Base-by-base conservation (phyloP, 2,113 vertebrate genomes). In the Salvelinus sp. region DNA sequence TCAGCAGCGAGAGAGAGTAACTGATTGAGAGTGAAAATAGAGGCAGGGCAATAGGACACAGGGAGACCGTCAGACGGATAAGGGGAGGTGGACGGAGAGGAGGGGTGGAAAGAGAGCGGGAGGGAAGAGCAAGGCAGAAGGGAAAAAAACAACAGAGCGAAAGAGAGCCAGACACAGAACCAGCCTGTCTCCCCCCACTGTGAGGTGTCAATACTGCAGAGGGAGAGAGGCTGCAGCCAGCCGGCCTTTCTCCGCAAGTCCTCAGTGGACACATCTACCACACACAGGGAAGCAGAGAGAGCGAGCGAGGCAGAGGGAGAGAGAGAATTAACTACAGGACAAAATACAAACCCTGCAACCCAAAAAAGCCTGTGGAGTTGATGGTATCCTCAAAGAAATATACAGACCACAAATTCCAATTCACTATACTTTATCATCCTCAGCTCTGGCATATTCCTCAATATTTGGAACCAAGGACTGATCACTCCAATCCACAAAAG, bases 171-270 rank as follows among this genome's bases (percentile, higher is more conserved):
- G 63, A 64, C 70, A 74, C 72, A 60, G 73, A 64, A 60, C 74
- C 14, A 81, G 72, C 18, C 3, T 16, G 6, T 74, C 76, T 83
- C 76, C n/a, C n/a, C n/a, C n/a, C n/a, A n/a, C n/a, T n/a, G 83
- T 76, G 83, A 70, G 82, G 82, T 82, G 83, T 79, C 78, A 60
- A 81, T 63, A 76, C 86, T 85, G 86, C 84, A 79, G 79, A 88
- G 80, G 69, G 76, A 76, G n/a, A 77, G 20, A 22, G 63, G 7
- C 62, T 12, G 22, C 23, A 18, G 33, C 2, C 9, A 44, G 9
- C 38, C 22, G 2, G 6, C 63, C 63, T 27, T 68, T 30, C 16
- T n/a, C 7, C 30, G 10, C 66, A 27, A 7, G 38, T 44, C 28
- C 5, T 10, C 12, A 44, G 38, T 12, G 9, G 2, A 44, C 38